Conservation (phyloP, 2,113 vertebrate genomes). For the Catharus bicknelli region DNA sequence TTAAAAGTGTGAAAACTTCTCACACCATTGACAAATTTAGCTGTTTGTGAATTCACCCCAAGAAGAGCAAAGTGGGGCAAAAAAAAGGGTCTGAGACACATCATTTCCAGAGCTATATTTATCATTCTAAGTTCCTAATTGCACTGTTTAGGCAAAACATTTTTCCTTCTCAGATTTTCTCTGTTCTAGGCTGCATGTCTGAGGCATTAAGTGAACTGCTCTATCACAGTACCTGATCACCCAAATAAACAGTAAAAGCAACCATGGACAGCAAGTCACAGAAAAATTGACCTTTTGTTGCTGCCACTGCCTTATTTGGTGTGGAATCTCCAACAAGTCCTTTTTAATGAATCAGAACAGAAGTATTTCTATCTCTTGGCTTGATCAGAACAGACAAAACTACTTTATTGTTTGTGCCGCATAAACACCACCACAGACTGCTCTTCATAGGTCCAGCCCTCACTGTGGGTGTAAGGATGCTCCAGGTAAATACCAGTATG, state of each 20-base stretch:
- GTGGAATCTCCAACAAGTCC: not conserved
- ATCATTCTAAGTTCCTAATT: not conserved
- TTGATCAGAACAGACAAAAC: conserved; percentile 4
- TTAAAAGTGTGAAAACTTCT: not conserved
- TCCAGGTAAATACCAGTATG: not conserved
- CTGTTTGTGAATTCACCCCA: not conserved
- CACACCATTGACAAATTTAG: not conserved
- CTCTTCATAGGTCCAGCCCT: not conserved
- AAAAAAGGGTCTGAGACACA: not conserved
- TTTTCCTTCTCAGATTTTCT: not conserved
- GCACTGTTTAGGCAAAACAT: not conserved
- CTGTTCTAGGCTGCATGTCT: not conserved
- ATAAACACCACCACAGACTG: not conserved
- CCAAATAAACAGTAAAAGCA: conserved; percentile 15
- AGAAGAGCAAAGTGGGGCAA: not conserved
- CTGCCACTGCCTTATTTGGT: conserved; percentile 48
- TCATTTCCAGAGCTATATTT: not conserved
- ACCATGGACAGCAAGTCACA: not conserved
- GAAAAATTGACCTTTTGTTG: conserved; percentile 22
- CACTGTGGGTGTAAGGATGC: rapidly evolving
- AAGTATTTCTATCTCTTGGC: conserved; percentile 3
- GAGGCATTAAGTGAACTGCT: not conserved
- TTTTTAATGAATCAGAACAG: conserved; percentile 22
- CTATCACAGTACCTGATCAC: conserved; percentile 38
- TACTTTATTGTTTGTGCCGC: not conserved